phyloP scores from a whole-genome alignment of 2,797 vertebrate species.

The Acanthiza pusilla region DNA sequence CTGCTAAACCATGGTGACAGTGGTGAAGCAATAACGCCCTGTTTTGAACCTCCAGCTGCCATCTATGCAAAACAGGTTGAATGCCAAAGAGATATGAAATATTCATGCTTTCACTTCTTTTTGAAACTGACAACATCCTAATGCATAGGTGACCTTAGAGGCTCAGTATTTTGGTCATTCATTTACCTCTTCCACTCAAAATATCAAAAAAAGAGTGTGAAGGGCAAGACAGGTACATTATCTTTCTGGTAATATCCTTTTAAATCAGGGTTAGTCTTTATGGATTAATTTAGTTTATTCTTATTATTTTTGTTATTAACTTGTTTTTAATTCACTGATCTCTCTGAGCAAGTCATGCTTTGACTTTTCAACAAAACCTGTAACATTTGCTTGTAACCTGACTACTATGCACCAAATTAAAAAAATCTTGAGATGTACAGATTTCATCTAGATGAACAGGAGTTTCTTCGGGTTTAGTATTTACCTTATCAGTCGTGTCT shows the following conservation, averaged over 20 bases:
- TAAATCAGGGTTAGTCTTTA: background rate
- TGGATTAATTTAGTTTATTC: background rate
- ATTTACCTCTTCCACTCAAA: background rate
- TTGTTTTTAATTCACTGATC: background rate
- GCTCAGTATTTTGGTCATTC: background rate
- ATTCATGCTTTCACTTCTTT: constrained; percentile 34
- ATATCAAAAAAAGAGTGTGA: background rate
- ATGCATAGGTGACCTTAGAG: background rate
- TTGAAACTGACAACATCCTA: background rate
- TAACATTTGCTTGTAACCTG: background rate
- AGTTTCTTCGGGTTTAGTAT: background rate
- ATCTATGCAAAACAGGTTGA: constrained; percentile 48
- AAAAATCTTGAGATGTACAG: background rate
- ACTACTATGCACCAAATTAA: fast-evolving
- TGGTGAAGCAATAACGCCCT: background rate
- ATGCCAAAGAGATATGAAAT: constrained; percentile 51
- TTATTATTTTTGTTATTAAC: background rate
- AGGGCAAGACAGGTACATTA: background rate
- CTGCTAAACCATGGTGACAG: constrained; percentile 30
- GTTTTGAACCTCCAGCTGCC: constrained; percentile 53
- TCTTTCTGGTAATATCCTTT: background rate
- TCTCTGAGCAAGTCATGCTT: background rate
- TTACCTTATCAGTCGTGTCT: background rate
- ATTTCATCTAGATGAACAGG: background rate
- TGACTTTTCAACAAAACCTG: background rate